Evolutionary conservation across 92 coral and sea anemone genomes (phyloP).

Genomic region (Epizoanthus stellaris): DNA sequence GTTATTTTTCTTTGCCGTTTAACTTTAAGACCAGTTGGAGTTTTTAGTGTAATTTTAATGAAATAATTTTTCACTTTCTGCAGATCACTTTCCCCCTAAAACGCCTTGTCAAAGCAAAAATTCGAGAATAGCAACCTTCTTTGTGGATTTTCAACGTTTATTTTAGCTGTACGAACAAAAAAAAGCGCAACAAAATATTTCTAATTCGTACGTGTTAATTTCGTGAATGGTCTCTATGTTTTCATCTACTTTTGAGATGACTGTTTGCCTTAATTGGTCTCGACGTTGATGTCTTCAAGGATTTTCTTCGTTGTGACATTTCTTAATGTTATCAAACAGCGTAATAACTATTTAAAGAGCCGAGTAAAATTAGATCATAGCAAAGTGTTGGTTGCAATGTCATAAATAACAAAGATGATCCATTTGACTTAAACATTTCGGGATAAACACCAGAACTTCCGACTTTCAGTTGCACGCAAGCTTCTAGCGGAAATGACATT

Average conservation of each 20-base stretch:
- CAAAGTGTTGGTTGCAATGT: not conserved
- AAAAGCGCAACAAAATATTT: not conserved
- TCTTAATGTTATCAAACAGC: not conserved
- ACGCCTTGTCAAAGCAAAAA: not conserved
- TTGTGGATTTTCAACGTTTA: not conserved
- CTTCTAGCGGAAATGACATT: conserved; percentile 39
- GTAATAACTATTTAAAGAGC: conserved; percentile 1
- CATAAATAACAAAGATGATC: not conserved
- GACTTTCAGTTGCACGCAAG: conserved; percentile 6
- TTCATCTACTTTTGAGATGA: conserved; percentile 1
- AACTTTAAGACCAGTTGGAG: not conserved
- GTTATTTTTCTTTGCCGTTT: not conserved
- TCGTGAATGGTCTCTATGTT: not conserved
- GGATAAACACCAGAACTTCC: not conserved
- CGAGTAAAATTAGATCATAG: not conserved
- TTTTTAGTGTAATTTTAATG: not conserved
- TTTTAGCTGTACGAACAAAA: not conserved
- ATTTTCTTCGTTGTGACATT: not conserved
- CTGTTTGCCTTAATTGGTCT: conserved; percentile 1
- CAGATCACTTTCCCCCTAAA: conserved; percentile 9
- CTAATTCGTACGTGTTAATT: not conserved
- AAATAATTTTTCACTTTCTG: not conserved
- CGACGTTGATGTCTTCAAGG: not conserved
- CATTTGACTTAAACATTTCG: not conserved
- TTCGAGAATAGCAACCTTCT: not conserved